Evolutionary conservation across 2,888 invertebrate species (phyloP).

Genomic region (Cepaea hortensis): DNA sequence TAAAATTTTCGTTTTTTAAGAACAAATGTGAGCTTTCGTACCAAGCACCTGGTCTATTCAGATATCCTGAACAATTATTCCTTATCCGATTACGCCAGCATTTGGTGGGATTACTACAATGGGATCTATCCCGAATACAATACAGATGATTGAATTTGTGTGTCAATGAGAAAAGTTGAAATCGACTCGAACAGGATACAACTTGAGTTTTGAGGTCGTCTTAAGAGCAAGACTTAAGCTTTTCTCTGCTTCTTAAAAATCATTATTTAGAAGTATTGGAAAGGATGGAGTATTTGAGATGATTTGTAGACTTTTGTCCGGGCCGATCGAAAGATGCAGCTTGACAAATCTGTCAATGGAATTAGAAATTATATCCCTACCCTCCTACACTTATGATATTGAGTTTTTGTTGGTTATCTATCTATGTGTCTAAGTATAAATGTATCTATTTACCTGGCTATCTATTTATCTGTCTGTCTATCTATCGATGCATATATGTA

Average conservation of each 20-base stretch:
- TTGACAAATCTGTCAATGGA: no score
- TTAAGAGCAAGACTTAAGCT: background rate
- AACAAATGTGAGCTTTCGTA: background rate
- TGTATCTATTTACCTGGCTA: no score
- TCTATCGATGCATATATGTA: no score
- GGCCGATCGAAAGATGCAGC: background rate
- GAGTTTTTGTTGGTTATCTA: no score
- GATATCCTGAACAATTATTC: conserved; percentile 13
- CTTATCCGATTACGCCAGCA: conserved; percentile 13
- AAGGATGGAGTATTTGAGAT: background rate
- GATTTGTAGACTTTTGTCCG: background rate
- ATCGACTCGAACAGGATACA: background rate
- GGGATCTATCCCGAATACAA: background rate
- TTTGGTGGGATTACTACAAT: conserved; percentile 13
- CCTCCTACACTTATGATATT: no score
- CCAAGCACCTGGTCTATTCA: background rate
- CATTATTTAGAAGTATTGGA: background rate
- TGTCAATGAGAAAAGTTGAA: background rate
- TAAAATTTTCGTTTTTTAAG: background rate
- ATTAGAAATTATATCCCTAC: no score
- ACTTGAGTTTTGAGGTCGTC: background rate
- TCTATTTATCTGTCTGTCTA: no score
- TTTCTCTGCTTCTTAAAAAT: background rate
- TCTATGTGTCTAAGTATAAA: no score
- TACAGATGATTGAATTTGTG: background rate